Base-by-base conservation (phyloP, 2,888 invertebrate genomes). In the Helicoverpa assulta region DNA sequence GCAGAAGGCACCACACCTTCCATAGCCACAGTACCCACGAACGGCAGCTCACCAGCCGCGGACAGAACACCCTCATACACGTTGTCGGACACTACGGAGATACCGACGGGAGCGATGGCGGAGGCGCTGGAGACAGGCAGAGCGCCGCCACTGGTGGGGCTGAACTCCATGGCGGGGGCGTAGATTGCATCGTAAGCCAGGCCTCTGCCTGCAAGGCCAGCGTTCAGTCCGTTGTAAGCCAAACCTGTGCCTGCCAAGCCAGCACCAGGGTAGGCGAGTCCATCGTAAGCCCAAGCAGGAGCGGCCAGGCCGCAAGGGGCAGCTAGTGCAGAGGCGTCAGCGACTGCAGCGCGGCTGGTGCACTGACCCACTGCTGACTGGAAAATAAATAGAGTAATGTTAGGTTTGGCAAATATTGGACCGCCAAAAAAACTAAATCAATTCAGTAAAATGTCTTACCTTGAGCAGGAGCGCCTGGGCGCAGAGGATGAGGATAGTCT, bases 1-100 rank as follows among this genome's bases (percentile, higher is more conserved):
- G 81, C 83, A 67, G 91, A 89, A 40, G 86, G 85, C 16, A 91
- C 85, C 33, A 71, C 71, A 21, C 91, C 92, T 18, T 90, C 84
- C 76, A 90, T 87, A 40, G 70, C 78, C 33, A 91, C 90, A 56
- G 86, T 83, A 37, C 90, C 88, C 52, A 87, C 68, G 67, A 90
- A 86, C 33, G 90, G 89, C 53, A 90, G 76, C 70, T 86, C 85
- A 21, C 89, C 89, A n/a, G 73, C 80, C 29, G 88, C 87, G 26
- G 53, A 26, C 10, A 43, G 40, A 18, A 21, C 14, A 59, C 77
- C 81, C 40, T 80, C 80, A 26, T 63, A 80, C 10, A 68, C 55
- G 26, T 80, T 81, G 21, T 81, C 80, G 40, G 81, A 81, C 16
- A 62, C 63, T 18, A 81, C 64, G n/a, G 73, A 68, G 43, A 81